Evolutionary conservation across 35 echinoderm and acorn worm species (phyloP).

Genomic region (Amphiura filiformis): DNA sequence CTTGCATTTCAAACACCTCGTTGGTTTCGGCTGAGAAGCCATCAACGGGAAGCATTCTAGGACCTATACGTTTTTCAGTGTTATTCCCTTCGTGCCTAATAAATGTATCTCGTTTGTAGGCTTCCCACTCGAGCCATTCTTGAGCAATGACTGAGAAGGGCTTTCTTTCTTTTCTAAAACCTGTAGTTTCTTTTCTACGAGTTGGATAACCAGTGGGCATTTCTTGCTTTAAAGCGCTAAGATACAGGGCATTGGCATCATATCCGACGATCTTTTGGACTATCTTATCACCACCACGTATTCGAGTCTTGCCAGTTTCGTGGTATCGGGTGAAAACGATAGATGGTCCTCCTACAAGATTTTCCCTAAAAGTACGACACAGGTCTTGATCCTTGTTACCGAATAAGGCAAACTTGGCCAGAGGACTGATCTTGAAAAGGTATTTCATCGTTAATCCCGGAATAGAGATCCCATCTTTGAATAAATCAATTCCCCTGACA

Average conservation of each 20-base stretch:
- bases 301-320: conserved; percentile 30
- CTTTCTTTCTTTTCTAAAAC: conserved; percentile 19
- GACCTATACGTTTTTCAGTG: conserved; percentile 33
- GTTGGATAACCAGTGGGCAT: conserved; percentile 52
- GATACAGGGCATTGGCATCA: conserved; percentile 65
- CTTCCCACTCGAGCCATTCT: conserved; percentile 45
- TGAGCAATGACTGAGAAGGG: neutral
- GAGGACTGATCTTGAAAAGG: conserved; percentile 11
- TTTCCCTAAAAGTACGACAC: conserved; percentile 25
- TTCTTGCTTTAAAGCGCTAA: conserved; percentile 39
- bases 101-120: neutral
- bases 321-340: conserved; percentile 49
- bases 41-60: conserved; percentile 33
- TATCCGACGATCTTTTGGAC: conserved; percentile 38
- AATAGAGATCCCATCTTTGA: conserved; percentile 51
- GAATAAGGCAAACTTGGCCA: conserved; percentile 26
- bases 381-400: conserved; percentile 39
- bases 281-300: conserved; percentile 12
- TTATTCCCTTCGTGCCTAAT: conserved; percentile 35
- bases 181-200: conserved; percentile 13
- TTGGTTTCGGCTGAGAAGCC: conserved; percentile 34
- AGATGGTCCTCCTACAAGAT: conserved; percentile 37
- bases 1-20: conserved; percentile 49
- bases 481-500: neutral
- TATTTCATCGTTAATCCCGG: conserved; percentile 45